Conservation (phyloP, 1,140 invertebrate genomes). For the fruit fly (Drosophila melanogaster) region DNA sequence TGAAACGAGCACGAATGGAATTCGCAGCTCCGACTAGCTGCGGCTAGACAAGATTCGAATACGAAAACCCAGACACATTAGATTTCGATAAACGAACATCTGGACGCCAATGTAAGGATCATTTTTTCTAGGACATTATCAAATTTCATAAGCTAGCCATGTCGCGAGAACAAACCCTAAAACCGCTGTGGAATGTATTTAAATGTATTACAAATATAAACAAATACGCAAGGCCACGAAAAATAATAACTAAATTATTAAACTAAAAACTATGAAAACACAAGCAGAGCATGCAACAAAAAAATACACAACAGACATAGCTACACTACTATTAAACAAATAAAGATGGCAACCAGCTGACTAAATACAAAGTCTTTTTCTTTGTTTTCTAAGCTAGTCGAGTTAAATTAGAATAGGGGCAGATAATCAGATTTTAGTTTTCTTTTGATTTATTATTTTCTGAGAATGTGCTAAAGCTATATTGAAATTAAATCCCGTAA, state of each 20-base stretch:
- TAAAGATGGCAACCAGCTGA: conserved; percentile 67
- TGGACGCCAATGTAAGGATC: conserved; percentile 42
- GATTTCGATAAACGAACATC: conserved; percentile 56
- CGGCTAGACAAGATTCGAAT: conserved; percentile 24
- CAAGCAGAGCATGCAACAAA: conserved; percentile 59
- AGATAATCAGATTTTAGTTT: no score
- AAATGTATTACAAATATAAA: conserved; percentile 74
- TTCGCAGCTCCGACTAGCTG: conserved; percentile 56
- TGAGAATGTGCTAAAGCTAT: no score
- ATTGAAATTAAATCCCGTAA: no score
- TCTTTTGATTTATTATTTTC: no score
- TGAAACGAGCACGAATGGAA: conserved; percentile 59
- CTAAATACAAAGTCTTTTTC: conserved; percentile 19
- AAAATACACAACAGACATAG: conserved; percentile 77
- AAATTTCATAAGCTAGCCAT: conserved; percentile 45
- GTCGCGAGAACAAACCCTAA: conserved; percentile 41
- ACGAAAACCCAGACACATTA: conserved; percentile 18
- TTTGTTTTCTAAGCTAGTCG: background rate
- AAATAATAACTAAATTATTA: conserved; percentile 42
- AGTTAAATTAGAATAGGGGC: no score
- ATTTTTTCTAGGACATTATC: conserved; percentile 55
- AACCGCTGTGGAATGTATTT: conserved; percentile 63
- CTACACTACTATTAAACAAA: conserved; percentile 78
- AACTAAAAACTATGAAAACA: conserved; percentile 41
- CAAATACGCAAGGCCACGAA: conserved; percentile 46